A percentile compares a stretch with the other conserved stretches of the same genome.
These are phyloP conservation scores for Thalassarche chlororhynchos DNA, from an alignment of 2,113 vertebrate species.

Conservation along the genomic window DNA sequence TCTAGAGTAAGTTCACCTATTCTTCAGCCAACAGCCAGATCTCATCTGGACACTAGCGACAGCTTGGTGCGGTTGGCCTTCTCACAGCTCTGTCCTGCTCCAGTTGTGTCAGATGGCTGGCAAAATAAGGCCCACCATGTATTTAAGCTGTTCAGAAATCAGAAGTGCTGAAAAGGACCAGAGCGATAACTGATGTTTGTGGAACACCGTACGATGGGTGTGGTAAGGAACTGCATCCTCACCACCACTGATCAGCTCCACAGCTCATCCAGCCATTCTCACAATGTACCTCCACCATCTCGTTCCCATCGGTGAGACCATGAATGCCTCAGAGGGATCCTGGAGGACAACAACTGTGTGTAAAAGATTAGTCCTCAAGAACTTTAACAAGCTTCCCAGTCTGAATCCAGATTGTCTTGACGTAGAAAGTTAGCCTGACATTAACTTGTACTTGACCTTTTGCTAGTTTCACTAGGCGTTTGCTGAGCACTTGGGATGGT, in stretches of 20 bases:
- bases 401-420: background rate
- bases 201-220: background rate
- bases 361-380: background rate
- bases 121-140: background rate
- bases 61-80: background rate
- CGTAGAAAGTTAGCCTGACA: background rate
- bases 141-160: background rate
- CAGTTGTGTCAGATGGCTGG: background rate
- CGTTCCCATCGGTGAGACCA: accelerated
- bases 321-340: background rate
- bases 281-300: background rate
- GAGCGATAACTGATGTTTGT: background rate
- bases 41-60: background rate
- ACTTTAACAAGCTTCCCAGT: background rate
- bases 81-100: background rate
- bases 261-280: background rate
- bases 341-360: background rate
- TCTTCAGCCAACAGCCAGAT: background rate
- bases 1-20: background rate
- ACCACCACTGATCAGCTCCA: background rate
- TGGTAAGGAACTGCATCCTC: background rate
- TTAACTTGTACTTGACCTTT: background rate
- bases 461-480: background rate
- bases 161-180: background rate
- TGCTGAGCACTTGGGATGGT: background rate